Evolutionary conservation across 2,113 vertebrate genomes (phyloP), one percentile per base, ranked within the genome.

Genomic region (Cettia cetti): DNA sequence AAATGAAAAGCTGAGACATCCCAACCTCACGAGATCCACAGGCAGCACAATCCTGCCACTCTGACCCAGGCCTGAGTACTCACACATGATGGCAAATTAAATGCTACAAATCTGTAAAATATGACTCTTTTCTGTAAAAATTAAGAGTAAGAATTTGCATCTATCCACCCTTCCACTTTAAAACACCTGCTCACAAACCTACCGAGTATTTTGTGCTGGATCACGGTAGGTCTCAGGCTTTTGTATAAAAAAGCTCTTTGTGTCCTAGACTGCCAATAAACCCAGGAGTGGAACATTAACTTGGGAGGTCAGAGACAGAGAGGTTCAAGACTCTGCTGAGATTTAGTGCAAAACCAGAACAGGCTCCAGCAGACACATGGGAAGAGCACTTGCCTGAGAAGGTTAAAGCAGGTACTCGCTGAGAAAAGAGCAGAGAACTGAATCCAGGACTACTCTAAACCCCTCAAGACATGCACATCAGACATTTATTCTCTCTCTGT

Each of bases 61-160:
- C 40, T 0, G 0, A 52, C 15, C 39, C 44, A 47, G 33, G 26
- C 15, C 19, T 27, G 20, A n/a, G 13, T 33, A 80, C 30, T 37
- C 6, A 57, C 22, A 71, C 18, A 37, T 4, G 15, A 69, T 30
- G 66, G 54, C 45, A 94, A 82, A 69, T 5, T 17, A 90, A 61
- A 71, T 40, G 28, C 49, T 69, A 68, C n/a, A 31, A 35, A 84
- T 19, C 56, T 56, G 11, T 18, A 52, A 49, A 90, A n/a, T 24
- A 76, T 9, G 1, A 18, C 31, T 66, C 39, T 65, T 77, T 52
- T 49, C 44, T n/a, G 0, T 12, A 79, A 57, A 37, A 65, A 49
- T 37, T 37, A 61, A 44, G 23, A 82, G 37, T 16, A 79, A 56
- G 28, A 85, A 82, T 50, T 49, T 50, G 30, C 68, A 82, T 13